Evolutionary conservation across 1,140 invertebrate genomes (phyloP), one percentile per base, ranked within the genome.

Genomic region (Luehdorfia chinensis): DNA sequence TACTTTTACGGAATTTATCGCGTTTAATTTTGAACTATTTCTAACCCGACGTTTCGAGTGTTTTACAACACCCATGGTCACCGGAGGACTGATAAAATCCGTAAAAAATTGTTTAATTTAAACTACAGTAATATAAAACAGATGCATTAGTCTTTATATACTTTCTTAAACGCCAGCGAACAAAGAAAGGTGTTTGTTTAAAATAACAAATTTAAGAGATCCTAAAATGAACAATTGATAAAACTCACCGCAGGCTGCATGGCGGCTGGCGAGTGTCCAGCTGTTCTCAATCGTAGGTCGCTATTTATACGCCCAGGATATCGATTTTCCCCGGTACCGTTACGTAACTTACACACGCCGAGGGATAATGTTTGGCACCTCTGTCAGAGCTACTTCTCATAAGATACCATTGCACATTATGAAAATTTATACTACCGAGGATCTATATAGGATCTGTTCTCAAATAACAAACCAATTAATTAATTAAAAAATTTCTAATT

Each of bases 291-390:
- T 52, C 56, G 57, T 70, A 58, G 62, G 52, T 59, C 64, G 68
- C 72, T 84, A 83, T 84, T 77, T 75, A 79, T 84, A 79, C 75
- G 70, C 70, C 57, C 60, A 66, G 74, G 66, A 60, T 84, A 83
- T 81, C 70, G 80, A 84, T 84, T 78, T 84, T 76, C 50, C 61
- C 76, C 71, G 77, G 76, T 73, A 75, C 70, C 36, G 72, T 80
- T 81, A 78, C 74, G 77, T 83, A 83, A 80, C 59, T 64, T 56
- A 75, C 60, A 65, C 69, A 70, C 68, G 55, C 53, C 63, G 66
- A 58, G 59, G 48, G 45, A 51, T 50, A 76, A 66, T 47, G 61
- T 78, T 75, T 52, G 49, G 53, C 68, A 65, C 68, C 64, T 27
- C 69, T 72, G 73, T 55, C 59, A 47, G 49, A 57, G 33, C 53